These are phyloP conservation scores for Sminthurides aquaticus DNA, from an alignment of 2,888 invertebrate species.

Conservation along the genomic window DNA sequence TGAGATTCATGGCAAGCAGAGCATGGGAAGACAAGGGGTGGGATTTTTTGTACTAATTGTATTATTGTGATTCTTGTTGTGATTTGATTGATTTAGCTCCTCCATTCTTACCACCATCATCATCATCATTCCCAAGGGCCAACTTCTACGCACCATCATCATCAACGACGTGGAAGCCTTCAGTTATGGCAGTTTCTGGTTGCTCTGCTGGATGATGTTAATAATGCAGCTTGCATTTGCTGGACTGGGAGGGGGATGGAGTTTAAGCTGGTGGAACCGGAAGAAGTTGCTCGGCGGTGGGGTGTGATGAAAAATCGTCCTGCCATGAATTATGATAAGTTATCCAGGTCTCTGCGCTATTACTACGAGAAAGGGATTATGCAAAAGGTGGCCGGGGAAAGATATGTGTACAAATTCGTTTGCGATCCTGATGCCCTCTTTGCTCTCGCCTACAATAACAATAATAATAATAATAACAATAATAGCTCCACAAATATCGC, in stretches of 20 bases:
- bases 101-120: constrained; percentile 2
- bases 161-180: constrained; percentile 70
- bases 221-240: constrained; percentile 56
- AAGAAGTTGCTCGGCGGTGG: constrained; percentile 92
- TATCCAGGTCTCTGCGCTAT: constrained; percentile 86
- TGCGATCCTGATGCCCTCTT: constrained; percentile 88
- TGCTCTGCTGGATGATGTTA: constrained; percentile 55
- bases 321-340: constrained; percentile 95
- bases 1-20: not conserved
- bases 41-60: not conserved
- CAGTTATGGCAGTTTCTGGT: constrained; percentile 95
- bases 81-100: not conserved
- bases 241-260: constrained; percentile 91
- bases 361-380: constrained; percentile 98
- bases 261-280: constrained; percentile 91
- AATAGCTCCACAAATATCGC: not conserved
- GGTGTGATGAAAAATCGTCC: constrained; percentile 93
- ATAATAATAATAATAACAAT: constrained; percentile 14
- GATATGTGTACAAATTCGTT: constrained; percentile 94
- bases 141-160: constrained; percentile 43
- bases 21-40: not conserved
- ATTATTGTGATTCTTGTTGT: not conserved
- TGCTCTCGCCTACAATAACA: constrained; percentile 61
- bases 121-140: not conserved
- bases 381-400: constrained; percentile 93